These are phyloP conservation scores for Sebastes nivosus DNA, from an alignment of 2,797 vertebrate genomes.

Conservation along the genomic window DNA sequence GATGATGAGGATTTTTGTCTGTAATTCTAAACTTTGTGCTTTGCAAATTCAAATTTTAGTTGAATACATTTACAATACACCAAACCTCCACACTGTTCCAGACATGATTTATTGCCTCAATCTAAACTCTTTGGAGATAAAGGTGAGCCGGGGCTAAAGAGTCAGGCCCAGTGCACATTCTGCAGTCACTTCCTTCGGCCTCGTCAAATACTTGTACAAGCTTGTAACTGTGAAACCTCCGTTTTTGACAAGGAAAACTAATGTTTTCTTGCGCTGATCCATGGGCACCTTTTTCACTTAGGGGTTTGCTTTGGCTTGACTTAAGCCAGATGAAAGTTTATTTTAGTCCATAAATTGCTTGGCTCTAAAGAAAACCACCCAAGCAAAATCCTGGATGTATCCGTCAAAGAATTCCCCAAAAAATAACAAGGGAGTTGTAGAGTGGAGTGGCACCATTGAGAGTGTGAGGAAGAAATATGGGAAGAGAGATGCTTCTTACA, in stretches of 20 bases:
- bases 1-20: not conserved
- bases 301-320: slow-evolving; percentile 80
- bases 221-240: slow-evolving; percentile 71
- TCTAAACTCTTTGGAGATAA: slow-evolving; percentile 38
- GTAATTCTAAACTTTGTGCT: not conserved
- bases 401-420: slow-evolving; percentile 72
- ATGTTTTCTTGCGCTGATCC: slow-evolving; percentile 77
- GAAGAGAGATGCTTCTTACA: slow-evolving; percentile 50
- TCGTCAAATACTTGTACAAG: slow-evolving; percentile 65
- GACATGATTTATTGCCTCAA: slow-evolving; percentile 43
- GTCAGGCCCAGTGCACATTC: slow-evolving; percentile 40
- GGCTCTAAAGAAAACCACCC: slow-evolving; percentile 79
- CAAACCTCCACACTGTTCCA: not conserved
- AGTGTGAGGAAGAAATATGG: slow-evolving; percentile 58
- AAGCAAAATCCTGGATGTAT: slow-evolving; percentile 79
- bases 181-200: slow-evolving; percentile 57
- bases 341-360: slow-evolving; percentile 82
- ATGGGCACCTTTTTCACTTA: slow-evolving; percentile 74
- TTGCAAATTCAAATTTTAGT: not conserved
- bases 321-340: slow-evolving; percentile 82
- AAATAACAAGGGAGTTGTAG: slow-evolving; percentile 68
- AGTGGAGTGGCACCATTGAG: slow-evolving; percentile 69
- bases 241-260: slow-evolving; percentile 71
- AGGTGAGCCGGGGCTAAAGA: slow-evolving; percentile 44
- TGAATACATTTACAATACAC: not conserved